Conservation (phyloP, 1,140 invertebrate species). For the Calliphora vicina region DNA sequence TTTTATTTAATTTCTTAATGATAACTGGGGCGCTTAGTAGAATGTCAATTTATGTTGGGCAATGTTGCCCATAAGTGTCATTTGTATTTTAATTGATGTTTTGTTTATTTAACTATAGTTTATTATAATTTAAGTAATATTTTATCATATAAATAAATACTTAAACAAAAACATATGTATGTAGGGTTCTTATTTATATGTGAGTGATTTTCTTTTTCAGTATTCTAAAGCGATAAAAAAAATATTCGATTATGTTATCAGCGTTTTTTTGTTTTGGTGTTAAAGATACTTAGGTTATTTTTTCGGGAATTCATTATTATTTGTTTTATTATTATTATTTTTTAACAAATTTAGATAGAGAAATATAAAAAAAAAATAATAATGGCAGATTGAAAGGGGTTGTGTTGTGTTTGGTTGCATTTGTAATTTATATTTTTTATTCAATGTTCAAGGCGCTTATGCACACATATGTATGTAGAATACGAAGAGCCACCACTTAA, state of each 20-base stretch:
- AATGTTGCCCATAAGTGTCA: conserved; percentile 30
- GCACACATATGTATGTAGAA: too few relatives aligned
- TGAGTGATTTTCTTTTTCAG: background rate
- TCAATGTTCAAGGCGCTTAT: background rate
- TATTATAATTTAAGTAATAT: background rate
- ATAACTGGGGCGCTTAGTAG: background rate
- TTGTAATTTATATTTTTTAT: background rate
- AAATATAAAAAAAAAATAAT: background rate
- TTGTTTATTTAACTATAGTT: conserved; percentile 32
- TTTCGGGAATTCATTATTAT: background rate
- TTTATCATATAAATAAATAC: background rate
- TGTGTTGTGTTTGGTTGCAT: background rate
- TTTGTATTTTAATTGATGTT: conserved; percentile 41
- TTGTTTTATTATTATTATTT: too few relatives aligned
- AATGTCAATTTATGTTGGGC: conserved; percentile 32
- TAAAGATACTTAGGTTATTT: background rate
- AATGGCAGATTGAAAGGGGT: background rate
- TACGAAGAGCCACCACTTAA: background rate
- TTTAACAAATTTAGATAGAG: background rate
- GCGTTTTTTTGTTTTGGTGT: background rate
- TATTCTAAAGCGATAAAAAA: background rate
- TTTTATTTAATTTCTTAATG: background rate
- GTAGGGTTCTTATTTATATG: too few relatives aligned
- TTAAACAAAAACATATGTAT: too few relatives aligned
- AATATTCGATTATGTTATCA: background rate